These are phyloP conservation scores for Dexiosoma caninum DNA, from an alignment of 2,888 invertebrate genomes.

Conservation along the genomic window DNA sequence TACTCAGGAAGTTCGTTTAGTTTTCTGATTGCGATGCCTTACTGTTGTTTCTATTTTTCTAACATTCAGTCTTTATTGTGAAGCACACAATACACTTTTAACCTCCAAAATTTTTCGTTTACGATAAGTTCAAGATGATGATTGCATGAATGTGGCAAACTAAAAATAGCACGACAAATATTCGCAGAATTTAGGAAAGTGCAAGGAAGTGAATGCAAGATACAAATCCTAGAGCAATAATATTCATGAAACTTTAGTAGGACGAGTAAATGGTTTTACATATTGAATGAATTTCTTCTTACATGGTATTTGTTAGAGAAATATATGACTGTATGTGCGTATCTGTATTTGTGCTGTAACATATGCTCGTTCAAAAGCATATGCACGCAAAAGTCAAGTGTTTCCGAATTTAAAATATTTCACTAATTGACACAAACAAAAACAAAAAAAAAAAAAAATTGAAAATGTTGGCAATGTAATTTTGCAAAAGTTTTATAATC, in stretches of 20 bases:
- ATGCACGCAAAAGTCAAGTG: too few relatives aligned
- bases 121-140: slow-evolving; percentile 13
- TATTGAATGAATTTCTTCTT: not conserved
- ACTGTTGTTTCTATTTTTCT: not conserved
- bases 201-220: too few relatives aligned
- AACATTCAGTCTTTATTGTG: not conserved
- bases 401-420: too few relatives aligned
- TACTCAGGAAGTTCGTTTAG: not conserved
- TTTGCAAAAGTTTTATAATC: too few relatives aligned
- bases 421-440: too few relatives aligned
- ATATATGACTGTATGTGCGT: too few relatives aligned
- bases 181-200: not conserved
- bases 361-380: too few relatives aligned
- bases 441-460: too few relatives aligned
- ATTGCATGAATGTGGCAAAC: slow-evolving; percentile 4
- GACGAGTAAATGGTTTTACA: not conserved
- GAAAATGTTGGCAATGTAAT: too few relatives aligned
- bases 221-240: not conserved
- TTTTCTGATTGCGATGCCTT: not conserved
- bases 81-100: not conserved
- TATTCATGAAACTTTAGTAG: not conserved
- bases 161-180: not conserved
- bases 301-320: too few relatives aligned
- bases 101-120: slow-evolving; percentile 30
- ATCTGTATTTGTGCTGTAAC: too few relatives aligned